These are phyloP conservation scores for Mus minutoides DNA, from an alignment of 2,797 vertebrate species.

Conservation along the genomic window DNA sequence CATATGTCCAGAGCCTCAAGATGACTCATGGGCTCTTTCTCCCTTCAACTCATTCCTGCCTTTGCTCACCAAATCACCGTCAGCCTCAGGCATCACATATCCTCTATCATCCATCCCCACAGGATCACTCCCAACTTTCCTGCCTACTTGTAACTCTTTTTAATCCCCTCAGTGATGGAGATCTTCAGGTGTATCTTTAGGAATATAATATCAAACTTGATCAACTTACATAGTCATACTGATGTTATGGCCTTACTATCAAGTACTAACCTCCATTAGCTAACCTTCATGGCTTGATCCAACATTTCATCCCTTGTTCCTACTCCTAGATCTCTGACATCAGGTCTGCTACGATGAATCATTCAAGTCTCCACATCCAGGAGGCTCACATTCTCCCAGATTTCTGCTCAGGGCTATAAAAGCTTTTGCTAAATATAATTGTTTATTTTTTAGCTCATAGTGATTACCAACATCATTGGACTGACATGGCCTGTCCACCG, in stretches of 20 bases:
- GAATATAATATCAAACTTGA: not conserved
- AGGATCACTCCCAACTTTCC: not conserved
- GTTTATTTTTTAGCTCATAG: constrained; percentile 47
- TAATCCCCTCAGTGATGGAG: not conserved
- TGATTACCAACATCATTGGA: constrained; percentile 63
- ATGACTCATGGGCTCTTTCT: not conserved
- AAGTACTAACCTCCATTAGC: not conserved
- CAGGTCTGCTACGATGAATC: not conserved
- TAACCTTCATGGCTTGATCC: not conserved
- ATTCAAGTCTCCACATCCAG: not conserved
- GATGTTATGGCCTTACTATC: not conserved
- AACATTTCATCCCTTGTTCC: not conserved
- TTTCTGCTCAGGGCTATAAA: constrained; percentile 1
- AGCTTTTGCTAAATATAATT: constrained; percentile 17
- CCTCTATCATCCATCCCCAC: too few relatives aligned
- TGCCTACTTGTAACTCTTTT: not conserved
- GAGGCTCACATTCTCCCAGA: not conserved
- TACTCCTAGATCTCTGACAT: not conserved
- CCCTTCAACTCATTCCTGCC: not conserved
- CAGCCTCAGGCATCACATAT: not conserved
- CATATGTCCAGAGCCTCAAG: not conserved
- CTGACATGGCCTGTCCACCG: constrained; percentile 28
- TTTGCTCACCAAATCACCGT: not conserved
- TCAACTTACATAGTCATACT: not conserved
- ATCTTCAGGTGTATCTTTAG: not conserved